These are phyloP conservation scores for Globodera rostochiensis DNA, from an alignment of 1,140 invertebrate species.

Conservation along the genomic window DNA sequence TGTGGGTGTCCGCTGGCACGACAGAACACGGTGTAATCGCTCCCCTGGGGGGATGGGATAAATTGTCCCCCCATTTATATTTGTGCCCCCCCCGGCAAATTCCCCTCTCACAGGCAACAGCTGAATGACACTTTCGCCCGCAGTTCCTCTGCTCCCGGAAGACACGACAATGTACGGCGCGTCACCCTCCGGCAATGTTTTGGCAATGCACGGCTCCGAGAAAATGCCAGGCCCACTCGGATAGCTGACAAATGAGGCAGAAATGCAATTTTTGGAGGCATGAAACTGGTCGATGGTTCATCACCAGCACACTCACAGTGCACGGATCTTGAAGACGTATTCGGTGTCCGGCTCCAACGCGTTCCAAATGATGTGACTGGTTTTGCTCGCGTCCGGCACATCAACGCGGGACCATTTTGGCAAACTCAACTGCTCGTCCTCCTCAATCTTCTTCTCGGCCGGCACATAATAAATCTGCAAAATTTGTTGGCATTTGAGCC, in stretches of 20 bases:
- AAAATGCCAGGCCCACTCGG: conserved; percentile 62
- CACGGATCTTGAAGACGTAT: conserved; percentile 65
- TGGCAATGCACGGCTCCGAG: conserved; percentile 65
- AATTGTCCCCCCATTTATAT: too few relatives aligned
- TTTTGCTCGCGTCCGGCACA: conserved; percentile 43
- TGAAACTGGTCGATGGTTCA: too few relatives aligned
- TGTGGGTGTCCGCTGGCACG: conserved; percentile 59
- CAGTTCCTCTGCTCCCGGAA: conserved; percentile 59
- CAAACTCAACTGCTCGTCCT: conserved; percentile 56
- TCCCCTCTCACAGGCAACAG: conserved; percentile 48
- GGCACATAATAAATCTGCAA: conserved; percentile 51
- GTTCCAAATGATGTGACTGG: conserved; percentile 51
- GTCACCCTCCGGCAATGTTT: conserved; percentile 63
- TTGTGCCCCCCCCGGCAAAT: neutral
- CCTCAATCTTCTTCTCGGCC: conserved; percentile 62
- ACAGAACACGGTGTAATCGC: conserved; percentile 61
- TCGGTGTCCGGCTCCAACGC: conserved; percentile 61
- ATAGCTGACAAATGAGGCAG: conserved; percentile 43
- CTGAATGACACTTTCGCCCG: conserved; percentile 55
- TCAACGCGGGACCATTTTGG: conserved; percentile 57
- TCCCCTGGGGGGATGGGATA: conserved; percentile 54
- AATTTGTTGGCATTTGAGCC: neutral
- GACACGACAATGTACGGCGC: conserved; percentile 63
- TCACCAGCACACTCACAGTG: conserved; percentile 36
- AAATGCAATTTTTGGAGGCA: too few relatives aligned